Percentiles rank a stretch among this genome's conserved stretches.
These are phyloP conservation scores for Julus scandinavius DNA, from an alignment of 2,888 invertebrate species.

Conservation along the genomic window DNA sequence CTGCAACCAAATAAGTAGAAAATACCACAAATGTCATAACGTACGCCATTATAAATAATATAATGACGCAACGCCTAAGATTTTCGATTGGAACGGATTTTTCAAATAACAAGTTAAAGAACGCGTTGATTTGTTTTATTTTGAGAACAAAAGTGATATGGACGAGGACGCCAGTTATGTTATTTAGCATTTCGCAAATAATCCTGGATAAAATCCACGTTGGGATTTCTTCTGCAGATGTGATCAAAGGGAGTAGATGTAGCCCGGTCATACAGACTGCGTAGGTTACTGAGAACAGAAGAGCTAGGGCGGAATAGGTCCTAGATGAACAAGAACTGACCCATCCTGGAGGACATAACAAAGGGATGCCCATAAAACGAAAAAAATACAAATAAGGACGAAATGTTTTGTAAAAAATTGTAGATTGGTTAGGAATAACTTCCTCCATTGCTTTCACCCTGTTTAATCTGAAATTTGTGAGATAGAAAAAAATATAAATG, in stretches of 20 bases:
- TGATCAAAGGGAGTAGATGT: neutral
- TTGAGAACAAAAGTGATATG: neutral
- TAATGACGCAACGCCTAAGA: neutral
- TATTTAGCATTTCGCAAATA: neutral
- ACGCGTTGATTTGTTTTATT: neutral
- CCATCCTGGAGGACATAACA: neutral
- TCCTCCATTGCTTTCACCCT: neutral
- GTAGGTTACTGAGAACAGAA: neutral
- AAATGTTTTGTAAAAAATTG: neutral
- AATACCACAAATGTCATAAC: neutral
- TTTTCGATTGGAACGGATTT: neutral
- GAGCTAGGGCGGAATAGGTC: neutral
- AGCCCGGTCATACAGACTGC: neutral
- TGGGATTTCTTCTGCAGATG: neutral
- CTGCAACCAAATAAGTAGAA: neutral
- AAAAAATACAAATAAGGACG: neutral
- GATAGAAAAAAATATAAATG: too few relatives aligned
- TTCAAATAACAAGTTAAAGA: neutral
- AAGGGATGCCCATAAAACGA: neutral
- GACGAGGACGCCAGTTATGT: neutral
- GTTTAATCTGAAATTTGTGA: conserved; percentile 33
- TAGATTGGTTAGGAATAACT: neutral
- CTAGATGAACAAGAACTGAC: neutral
- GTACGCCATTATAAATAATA: neutral
- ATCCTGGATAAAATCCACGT: neutral